Evolutionary conservation across 1,140 invertebrate species (phyloP), one percentile per base, ranked within the genome.

Genomic region (Apis florea): DNA sequence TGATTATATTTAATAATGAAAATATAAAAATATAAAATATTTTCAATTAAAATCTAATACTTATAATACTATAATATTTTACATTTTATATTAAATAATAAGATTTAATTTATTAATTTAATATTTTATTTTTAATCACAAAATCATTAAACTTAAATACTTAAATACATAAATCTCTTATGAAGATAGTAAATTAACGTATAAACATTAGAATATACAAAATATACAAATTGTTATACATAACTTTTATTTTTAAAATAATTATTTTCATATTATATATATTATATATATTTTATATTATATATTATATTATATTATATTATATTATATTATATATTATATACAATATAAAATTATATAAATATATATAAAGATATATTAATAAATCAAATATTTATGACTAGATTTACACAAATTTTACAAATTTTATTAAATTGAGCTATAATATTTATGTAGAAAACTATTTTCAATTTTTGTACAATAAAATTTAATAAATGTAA

Each of bases 401-500:
- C 56, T 71, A 79, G 56, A 66, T 74, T 56, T 61, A 49, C 53
- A n/a, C 19, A 40, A 53, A 12, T 74, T 26, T 72, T 31, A 15
- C 58, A 40, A 61, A 11, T 26, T 73, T 79, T 13, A 47, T 40
- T 26, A 31, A 71, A 73, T 17, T 54, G 10, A 17, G n/a, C 15
- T 70, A 58, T 21, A 79, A n/a, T 68, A 49, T 58, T 21, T 56
- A 73, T 26, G 49, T 4, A 80, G 17, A 47, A 49, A 54, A 73
- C n/a, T 11, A 5, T 10, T 47, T 49, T 49, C 26, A 56, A 10
- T 53, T 40, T 54, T 51, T 80, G 17, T 56, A n/a, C 31, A 49
- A 72, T 54, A 63, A 54, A 79, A 54, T 24, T 49, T 51, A 24
- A 71, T 26, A 54, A 63, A 67, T 53, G 49, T 78, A 67, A 61